Evolutionary conservation across 2,797 vertebrate species (phyloP).

Genomic region (Gymnothorax javanicus): DNA sequence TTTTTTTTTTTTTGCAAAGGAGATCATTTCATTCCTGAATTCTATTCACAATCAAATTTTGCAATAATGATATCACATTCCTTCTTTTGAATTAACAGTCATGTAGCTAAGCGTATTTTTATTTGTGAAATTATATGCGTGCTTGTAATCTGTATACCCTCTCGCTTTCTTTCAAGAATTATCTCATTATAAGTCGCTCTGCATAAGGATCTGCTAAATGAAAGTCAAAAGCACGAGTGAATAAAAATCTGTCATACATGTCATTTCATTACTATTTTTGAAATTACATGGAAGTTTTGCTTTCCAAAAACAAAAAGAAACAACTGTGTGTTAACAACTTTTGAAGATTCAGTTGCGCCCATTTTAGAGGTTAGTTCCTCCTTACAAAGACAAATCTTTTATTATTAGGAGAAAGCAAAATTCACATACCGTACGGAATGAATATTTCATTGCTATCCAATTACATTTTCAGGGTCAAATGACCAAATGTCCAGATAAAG

Average conservation of each 20-base stretch:
- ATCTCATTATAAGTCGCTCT: neutral
- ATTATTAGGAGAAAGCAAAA: neutral
- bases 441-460: slow-evolving; percentile 18
- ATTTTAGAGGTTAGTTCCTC: neutral
- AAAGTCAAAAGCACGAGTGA: neutral
- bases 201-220: neutral
- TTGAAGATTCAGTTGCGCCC: neutral
- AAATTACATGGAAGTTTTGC: neutral
- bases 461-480: slow-evolving; percentile 20
- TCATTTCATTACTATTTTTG: neutral
- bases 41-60: neutral
- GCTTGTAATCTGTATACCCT: neutral
- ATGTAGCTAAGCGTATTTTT: neutral
- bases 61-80: neutral
- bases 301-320: neutral
- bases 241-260: neutral
- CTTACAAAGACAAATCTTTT: neutral
- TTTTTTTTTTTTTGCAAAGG: neutral
- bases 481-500: slow-evolving; percentile 16
- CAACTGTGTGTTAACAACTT: neutral
- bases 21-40: neutral
- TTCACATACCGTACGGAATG: neutral
- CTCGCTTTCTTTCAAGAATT: neutral
- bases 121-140: neutral
- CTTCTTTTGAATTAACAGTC: neutral